Conservation (phyloP, 2,888 invertebrate species). For the Lapara coniferarum region DNA sequence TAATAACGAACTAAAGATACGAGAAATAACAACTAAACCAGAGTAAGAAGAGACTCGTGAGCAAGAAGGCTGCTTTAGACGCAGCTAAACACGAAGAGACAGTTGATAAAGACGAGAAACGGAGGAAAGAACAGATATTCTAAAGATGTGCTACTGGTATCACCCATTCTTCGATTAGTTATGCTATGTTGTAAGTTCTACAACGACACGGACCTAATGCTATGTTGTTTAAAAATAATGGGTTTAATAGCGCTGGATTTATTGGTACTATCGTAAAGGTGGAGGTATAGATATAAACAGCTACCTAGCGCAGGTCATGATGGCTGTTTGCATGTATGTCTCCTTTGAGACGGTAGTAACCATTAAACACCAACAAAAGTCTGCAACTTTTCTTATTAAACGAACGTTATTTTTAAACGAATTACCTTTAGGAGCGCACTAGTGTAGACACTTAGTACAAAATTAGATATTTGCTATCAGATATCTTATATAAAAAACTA, state of each 20-base stretch:
- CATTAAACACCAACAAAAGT: no score
- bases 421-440: not conserved
- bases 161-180: slow-evolving; percentile 18
- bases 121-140: slow-evolving; percentile 11
- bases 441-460: not conserved
- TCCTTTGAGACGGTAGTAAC: no score
- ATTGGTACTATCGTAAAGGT: not conserved
- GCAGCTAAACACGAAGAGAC: slow-evolving; percentile 7
- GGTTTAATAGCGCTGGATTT: not conserved
- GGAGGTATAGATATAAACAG: no score
- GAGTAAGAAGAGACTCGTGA: not conserved
- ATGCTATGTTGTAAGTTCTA: slow-evolving; percentile 13
- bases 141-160: slow-evolving; percentile 19
- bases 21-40: not conserved
- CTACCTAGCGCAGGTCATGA: no score
- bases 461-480: not conserved
- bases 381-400: not conserved
- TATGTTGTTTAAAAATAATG: not conserved
- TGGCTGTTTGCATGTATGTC: no score
- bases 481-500: not conserved
- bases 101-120: slow-evolving; percentile 10
- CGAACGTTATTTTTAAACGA: no score
- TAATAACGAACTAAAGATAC: not conserved
- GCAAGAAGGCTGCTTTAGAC: not conserved
- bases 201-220: not conserved